phyloP scores from a whole-genome alignment of 2,888 invertebrate genomes.

The Meiosimyza decipiens region DNA sequence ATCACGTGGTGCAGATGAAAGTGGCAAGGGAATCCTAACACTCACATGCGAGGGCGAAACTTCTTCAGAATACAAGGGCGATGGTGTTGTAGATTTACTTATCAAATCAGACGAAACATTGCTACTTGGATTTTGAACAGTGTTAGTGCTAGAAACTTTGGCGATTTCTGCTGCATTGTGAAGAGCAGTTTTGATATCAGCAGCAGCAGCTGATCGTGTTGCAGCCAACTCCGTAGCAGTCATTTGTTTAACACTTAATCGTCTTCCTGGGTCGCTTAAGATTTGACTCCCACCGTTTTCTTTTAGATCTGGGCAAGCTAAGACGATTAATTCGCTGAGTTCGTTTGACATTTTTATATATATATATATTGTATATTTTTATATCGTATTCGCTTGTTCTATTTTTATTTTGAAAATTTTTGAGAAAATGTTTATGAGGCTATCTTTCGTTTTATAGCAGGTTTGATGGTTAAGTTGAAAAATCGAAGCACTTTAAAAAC shows the following conservation, averaged over 20 bases:
- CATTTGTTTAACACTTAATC: constrained; percentile 63
- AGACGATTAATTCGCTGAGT: constrained; percentile 61
- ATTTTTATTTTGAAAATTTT: not conserved
- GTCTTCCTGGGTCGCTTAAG: constrained; percentile 54
- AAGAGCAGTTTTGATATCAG: constrained; percentile 51
- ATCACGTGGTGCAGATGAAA: constrained; percentile 48
- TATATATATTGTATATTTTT: no score
- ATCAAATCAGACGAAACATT: not conserved
- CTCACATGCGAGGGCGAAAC: no score
- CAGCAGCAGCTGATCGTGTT: constrained; percentile 54
- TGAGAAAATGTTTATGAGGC: not conserved
- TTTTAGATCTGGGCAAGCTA: constrained; percentile 59
- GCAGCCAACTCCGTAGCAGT: constrained; percentile 58
- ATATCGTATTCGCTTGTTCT: not conserved
- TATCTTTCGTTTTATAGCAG: not conserved
- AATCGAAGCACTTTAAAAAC: not conserved
- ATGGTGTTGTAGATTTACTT: not conserved
- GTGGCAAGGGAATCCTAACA: constrained; percentile 38
- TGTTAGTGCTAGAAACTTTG: constrained; percentile 35
- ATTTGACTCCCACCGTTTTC: constrained; percentile 41
- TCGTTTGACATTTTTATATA: constrained; percentile 56
- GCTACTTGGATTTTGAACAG: constrained; percentile 29
- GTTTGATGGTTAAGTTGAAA: no score
- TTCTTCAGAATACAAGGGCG: not conserved
- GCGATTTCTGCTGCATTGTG: constrained; percentile 43